Percentiles rank a stretch among this genome's conserved stretches.
phyloP scores from a whole-genome alignment of 2,888 invertebrate genomes.

The Lysandra bellargus region DNA sequence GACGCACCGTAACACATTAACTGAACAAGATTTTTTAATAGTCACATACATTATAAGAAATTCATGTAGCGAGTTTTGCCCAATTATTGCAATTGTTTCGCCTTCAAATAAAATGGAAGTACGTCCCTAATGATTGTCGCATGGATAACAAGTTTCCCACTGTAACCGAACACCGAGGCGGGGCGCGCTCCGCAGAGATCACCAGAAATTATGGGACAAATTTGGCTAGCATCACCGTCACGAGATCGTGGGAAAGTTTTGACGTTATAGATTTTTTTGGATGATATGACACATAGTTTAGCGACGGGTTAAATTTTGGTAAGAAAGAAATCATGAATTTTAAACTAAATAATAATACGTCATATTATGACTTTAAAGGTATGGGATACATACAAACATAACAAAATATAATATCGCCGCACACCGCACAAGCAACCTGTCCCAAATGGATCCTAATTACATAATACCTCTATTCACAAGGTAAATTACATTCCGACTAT shows the following conservation, averaged over 20 bases:
- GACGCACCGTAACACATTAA: too few relatives aligned
- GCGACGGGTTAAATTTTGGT: neutral
- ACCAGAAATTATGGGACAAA: slow-evolving; percentile 48
- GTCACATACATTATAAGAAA: neutral
- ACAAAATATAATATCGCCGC: neutral
- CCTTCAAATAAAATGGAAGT: slow-evolving; percentile 4
- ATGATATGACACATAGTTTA: neutral
- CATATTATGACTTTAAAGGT: neutral
- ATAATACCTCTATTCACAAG: slow-evolving; percentile 25
- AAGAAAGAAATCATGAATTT: neutral
- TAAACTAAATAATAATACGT: neutral
- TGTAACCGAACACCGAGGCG: slow-evolving; percentile 61
- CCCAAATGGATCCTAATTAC: neutral
- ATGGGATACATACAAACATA: neutral
- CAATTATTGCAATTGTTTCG: slow-evolving; percentile 20
- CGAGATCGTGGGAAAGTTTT: slow-evolving; percentile 33
- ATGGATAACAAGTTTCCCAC: slow-evolving; percentile 64
- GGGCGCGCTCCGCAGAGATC: slow-evolving; percentile 45
- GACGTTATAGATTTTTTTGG: neutral
- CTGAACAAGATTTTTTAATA: too few relatives aligned
- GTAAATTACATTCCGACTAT: slow-evolving; percentile 20
- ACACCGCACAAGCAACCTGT: neutral
- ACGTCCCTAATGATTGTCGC: slow-evolving; percentile 43
- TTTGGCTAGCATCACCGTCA: slow-evolving; percentile 39
- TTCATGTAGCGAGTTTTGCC: too few relatives aligned